Evolutionary conservation across 2,113 vertebrate species (phyloP), one percentile per base, ranked within the genome.

Genomic region (Potamarius usumacintae): DNA sequence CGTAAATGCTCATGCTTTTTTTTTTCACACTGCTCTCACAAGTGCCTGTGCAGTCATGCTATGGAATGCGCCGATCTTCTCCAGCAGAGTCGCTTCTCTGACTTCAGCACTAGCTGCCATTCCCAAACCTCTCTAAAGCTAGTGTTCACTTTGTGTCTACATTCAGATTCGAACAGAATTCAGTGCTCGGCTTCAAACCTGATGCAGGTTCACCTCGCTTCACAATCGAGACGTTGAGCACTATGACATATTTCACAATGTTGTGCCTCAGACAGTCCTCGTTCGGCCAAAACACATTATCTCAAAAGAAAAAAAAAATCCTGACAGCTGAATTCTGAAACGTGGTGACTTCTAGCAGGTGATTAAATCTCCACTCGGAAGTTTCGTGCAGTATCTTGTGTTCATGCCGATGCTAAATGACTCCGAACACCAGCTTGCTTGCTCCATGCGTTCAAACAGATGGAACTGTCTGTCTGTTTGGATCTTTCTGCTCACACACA

Each of bases 31-130:
- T 6, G 20, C 84, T 89, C 74, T 80, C 55, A 69, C 72, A 78
- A 87, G 88, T 88, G 80, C 89, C 69, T 92, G 90, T 91, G 82
- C 27, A 65, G 79, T 91, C 90, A 88, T 88, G 90, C 69, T 69
- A 11, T 84, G 89, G 90, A 90, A 90, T 91, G 84, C 60, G 27
- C 71, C n/a, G 78, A 57, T 85, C 55, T 62, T 62, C n/a, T 85
- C 52, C 30, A 83, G 76, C 78, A 57, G 42, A 71, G 62, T 50
- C 53, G 30, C 30, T 27, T 3, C 53, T 83, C 57, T 58, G 74
- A n/a, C 82, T 74, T 57, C 20, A 60, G 77, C 81, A 72, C 77
- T 50, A n/a, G 50, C 20, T 58, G 27, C 22, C 65, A 34, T 74
- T 84, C 7, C 30, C 81, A 83, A 62, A 52, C 57, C 52, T 17